Percentiles rank a stretch among this genome's conserved stretches.
Evolutionary conservation across 2,797 vertebrate species (phyloP).

Genomic region (Myotis planiceps): DNA sequence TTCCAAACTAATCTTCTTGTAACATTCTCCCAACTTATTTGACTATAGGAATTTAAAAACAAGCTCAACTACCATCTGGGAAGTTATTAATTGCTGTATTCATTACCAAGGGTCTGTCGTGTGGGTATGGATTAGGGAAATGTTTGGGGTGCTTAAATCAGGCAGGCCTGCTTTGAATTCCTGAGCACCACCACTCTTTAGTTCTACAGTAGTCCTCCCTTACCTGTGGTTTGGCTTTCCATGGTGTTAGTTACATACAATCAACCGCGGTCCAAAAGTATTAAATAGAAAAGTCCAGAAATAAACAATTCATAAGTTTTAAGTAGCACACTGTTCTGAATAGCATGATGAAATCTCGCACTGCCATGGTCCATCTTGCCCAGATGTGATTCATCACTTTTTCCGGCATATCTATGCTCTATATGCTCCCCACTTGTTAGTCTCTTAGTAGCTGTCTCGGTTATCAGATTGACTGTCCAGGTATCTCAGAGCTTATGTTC

Average conservation of each 20-base stretch:
- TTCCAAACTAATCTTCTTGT: constrained; percentile 65
- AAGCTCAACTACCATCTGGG: constrained; percentile 41
- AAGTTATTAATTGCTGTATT: constrained; percentile 67
- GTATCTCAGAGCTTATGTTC: neutral
- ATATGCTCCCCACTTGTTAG: rapidly evolving
- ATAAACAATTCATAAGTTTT: neutral
- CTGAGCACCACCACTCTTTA: neutral
- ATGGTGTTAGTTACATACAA: too few species aligned
- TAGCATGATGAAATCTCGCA: neutral
- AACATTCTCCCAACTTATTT: constrained; percentile 64
- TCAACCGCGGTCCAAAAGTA: neutral
- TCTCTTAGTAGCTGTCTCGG: neutral
- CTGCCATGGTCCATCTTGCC: neutral
- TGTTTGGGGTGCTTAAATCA: neutral
- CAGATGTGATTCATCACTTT: neutral
- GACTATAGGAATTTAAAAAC: constrained; percentile 60
- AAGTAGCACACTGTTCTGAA: neutral
- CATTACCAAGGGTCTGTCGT: neutral
- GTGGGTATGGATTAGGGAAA: neutral
- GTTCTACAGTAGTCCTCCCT: neutral
- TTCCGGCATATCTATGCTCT: neutral
- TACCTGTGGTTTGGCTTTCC: neutral
- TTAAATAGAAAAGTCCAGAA: neutral
- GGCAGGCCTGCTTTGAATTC: neutral
- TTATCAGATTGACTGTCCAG: neutral